Evolutionary conservation across 2,888 invertebrate species (phyloP), one percentile per base, ranked within the genome.

Genomic region (Arenicola marina): DNA sequence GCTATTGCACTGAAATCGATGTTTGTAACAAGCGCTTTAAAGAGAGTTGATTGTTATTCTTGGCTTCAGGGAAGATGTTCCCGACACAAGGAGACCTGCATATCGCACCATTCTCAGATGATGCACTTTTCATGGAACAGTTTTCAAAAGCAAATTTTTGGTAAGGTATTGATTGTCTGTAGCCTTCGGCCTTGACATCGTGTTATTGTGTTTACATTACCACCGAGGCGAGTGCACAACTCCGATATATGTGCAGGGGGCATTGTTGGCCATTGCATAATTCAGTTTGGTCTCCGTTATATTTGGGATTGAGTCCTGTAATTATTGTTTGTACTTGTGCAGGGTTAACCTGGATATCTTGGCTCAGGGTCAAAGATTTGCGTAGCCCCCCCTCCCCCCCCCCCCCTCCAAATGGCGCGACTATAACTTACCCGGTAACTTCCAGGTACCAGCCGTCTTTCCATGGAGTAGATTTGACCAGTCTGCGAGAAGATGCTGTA

Each of bases 81-180:
- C 99, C 98, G 1, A 92, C 95, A 0, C 89, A 93, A 82, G 98
- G 97, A 58, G 97, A 98, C 85, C 87, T 99, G 43, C 97, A 98
- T 80, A 91, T 99, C 81, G 96, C 96, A 56, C 97, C 99, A 0
- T 99, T 99, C 83, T 93, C 93, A 51, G 99, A 99, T 82, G 98
- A 99, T 84, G 91, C 95, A 32, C 87, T 99, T 44, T 99, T 92
- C 82, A 94, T 95, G 90, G 98, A 99, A 84, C 97, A 98, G 82
- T 94, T 93, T 78, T 95, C 95, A 78, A 99, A 99, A 85, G 95
- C 97, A 0, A 97, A 97, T 83, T 99, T 99, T 84, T 99, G 98
- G 98, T 87, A 76, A 77, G n/a, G n/a, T n/a, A n/a, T n/a, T n/a
- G n/a, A n/a, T n/a, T n/a, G n/a, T n/a, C n/a, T n/a, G n/a, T n/a